Evolutionary conservation across 2,888 invertebrate genomes (phyloP).

Genomic region (Elegia similella): DNA sequence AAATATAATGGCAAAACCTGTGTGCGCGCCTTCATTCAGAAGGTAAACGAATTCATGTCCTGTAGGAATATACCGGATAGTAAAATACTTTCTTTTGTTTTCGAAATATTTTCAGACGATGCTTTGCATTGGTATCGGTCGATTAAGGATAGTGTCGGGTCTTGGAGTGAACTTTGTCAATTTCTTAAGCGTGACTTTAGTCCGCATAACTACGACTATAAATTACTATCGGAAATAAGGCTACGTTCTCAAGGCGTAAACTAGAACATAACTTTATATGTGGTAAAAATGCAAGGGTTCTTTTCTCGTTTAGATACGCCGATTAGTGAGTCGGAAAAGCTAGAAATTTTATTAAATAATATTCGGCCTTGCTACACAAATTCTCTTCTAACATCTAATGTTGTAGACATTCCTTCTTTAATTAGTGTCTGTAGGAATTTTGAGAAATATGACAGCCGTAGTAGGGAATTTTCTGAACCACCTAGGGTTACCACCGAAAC

Average conservation of each 20-base stretch:
- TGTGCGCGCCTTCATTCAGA: slow-evolving; percentile 21
- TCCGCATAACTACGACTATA: slow-evolving; percentile 16
- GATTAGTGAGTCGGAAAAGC: neutral
- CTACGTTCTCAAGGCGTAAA: slow-evolving; percentile 1
- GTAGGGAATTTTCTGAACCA: no score
- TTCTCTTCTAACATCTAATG: neutral
- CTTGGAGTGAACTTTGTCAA: slow-evolving; percentile 19
- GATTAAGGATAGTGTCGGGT: slow-evolving; percentile 11
- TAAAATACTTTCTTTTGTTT: slow-evolving; percentile 11
- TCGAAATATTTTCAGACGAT: slow-evolving; percentile 4
- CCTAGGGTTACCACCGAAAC: no score
- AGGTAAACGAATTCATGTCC: neutral
- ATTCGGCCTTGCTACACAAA: neutral
- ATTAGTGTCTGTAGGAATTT: neutral
- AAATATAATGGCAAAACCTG: slow-evolving; percentile 23
- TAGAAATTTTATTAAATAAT: neutral
- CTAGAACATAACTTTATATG: neutral
- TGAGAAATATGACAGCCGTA: neutral
- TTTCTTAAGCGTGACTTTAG: slow-evolving; percentile 20
- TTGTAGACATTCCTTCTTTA: neutral
- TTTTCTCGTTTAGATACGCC: neutral
- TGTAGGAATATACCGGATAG: slow-evolving; percentile 5
- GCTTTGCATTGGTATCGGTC: slow-evolving; percentile 26
- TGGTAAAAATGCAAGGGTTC: neutral
- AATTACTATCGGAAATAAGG: slow-evolving; percentile 7